These are phyloP conservation scores for Diplodus sargus DNA, from an alignment of 2,797 vertebrate species.

Conservation along the genomic window DNA sequence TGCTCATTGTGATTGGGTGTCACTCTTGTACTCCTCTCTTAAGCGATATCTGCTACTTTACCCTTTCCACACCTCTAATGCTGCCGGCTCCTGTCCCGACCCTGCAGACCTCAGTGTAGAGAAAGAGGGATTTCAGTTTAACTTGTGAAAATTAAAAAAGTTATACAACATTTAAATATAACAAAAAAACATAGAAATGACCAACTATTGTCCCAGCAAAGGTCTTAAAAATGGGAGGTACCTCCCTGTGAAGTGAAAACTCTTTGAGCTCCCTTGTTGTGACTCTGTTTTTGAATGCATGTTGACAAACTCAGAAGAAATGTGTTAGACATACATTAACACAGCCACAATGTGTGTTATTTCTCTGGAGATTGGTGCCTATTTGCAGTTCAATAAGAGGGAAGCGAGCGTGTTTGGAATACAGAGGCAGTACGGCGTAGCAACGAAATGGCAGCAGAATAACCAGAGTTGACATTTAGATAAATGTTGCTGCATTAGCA, in stretches of 20 bases:
- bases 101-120: conserved; percentile 9
- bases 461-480: conserved; percentile 52
- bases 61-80: conserved; percentile 38
- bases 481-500: conserved; percentile 47
- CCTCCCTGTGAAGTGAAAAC: conserved; percentile 13
- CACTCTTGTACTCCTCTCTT: conserved; percentile 42
- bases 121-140: conserved; percentile 22
- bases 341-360: conserved; percentile 25
- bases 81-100: conserved; percentile 25
- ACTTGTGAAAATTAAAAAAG: too few species aligned
- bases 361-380: conserved; percentile 53
- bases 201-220: not conserved
- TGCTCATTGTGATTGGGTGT: conserved; percentile 56
- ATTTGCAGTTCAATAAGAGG: conserved; percentile 60
- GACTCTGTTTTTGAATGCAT: conserved; percentile 5
- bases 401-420: conserved; percentile 28
- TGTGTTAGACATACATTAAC: conserved; percentile 24
- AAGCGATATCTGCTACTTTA: conserved; percentile 29
- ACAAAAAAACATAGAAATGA: conserved; percentile 2
- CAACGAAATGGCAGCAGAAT: conserved; percentile 33
- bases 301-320: conserved; percentile 33
- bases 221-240: not conserved
- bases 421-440: conserved; percentile 28
- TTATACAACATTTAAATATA: conserved; percentile 17
- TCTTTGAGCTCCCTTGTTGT: conserved; percentile 17